These are phyloP conservation scores for Lipotes vexillifer DNA, from an alignment of 2,113 vertebrate species.

Conservation along the genomic window DNA sequence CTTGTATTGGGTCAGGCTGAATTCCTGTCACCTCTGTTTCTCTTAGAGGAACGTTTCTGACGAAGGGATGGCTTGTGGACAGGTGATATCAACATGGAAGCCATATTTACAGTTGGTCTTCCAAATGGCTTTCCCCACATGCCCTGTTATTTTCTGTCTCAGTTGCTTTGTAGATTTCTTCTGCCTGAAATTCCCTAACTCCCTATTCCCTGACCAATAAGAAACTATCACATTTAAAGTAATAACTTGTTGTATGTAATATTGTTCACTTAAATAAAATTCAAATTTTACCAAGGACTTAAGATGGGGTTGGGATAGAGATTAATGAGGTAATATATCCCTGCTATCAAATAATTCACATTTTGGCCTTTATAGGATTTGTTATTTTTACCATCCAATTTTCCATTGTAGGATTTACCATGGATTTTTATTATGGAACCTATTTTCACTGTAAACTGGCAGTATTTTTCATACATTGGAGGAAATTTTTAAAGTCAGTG, in stretches of 20 bases:
- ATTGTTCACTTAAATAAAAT: conserved; percentile 21
- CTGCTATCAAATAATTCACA: neutral
- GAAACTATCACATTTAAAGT: neutral
- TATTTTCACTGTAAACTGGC: neutral
- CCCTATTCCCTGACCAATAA: neutral
- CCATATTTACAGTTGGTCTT: neutral
- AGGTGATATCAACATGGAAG: neutral
- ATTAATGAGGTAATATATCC: neutral
- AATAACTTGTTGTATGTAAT: neutral
- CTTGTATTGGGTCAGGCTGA: neutral
- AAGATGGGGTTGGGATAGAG: neutral
- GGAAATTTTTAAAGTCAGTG: neutral
- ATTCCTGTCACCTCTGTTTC: neutral
- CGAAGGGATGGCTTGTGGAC: neutral
- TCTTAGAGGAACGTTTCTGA: neutral
- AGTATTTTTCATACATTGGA: neutral
- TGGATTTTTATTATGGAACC: neutral
- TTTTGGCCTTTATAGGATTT: neutral
- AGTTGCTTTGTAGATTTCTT: neutral
- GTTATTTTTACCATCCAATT: neutral
- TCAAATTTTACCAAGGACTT: neutral
- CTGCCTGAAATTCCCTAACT: neutral
- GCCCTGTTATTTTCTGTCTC: neutral
- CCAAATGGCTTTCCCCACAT: too few relatives aligned
- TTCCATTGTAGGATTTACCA: neutral